Conservation (phyloP, 2,113 vertebrate genomes). For the Corythaeola cristata region DNA sequence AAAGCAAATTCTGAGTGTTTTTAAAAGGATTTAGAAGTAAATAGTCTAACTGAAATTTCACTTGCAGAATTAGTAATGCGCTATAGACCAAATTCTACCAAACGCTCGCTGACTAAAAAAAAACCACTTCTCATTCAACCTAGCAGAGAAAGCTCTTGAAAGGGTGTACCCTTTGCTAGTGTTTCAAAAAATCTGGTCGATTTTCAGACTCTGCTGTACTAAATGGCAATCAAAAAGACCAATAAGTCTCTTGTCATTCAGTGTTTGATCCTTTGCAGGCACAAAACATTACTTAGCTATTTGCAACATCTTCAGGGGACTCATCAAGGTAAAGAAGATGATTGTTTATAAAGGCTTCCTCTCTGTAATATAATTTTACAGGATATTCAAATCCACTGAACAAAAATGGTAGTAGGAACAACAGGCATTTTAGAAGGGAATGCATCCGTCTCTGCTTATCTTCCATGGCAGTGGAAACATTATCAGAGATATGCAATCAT, state of each 20-base stretch:
- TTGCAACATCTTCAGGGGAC: neutral
- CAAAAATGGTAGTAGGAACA: neutral
- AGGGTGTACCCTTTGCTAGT: neutral
- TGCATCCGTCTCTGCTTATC: neutral
- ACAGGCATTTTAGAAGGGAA: neutral
- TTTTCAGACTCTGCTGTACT: neutral
- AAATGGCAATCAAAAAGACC: neutral
- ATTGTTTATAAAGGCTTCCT: neutral
- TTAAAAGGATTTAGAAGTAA: neutral
- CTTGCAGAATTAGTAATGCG: neutral
- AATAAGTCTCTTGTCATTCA: neutral
- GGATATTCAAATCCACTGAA: neutral
- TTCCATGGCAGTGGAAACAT: neutral
- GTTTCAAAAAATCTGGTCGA: neutral
- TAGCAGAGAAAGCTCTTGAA: neutral
- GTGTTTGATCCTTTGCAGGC: neutral
- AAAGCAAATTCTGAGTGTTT: neutral
- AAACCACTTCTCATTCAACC: neutral
- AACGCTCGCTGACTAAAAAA: neutral
- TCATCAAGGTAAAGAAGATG: neutral
- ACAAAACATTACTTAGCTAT: neutral
- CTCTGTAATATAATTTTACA: neutral
- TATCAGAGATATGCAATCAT: neutral
- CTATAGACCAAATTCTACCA: neutral
- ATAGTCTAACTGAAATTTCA: neutral